Conservation (phyloP, 2,797 vertebrate species). For the Podarcis lilfordi region DNA sequence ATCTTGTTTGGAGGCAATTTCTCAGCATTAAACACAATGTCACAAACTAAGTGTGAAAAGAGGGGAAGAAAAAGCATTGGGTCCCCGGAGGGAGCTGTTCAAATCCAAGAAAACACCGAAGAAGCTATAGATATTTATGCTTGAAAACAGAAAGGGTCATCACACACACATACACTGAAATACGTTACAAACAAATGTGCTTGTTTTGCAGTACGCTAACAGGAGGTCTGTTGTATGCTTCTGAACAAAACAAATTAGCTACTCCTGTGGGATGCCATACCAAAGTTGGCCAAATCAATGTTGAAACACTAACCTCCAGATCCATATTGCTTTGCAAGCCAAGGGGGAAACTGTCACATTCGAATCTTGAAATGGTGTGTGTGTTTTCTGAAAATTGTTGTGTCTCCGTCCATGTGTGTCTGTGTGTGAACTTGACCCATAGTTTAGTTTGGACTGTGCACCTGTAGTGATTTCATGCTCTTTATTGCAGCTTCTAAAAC, state of each 20-base stretch:
- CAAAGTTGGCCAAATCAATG: background rate
- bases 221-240: background rate
- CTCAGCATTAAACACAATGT: background rate
- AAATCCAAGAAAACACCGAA: background rate
- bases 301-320: background rate
- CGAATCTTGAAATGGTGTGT: too few species aligned
- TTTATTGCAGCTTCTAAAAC: too few species aligned
- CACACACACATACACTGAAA: background rate
- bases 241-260: background rate
- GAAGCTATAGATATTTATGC: background rate
- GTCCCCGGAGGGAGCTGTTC: background rate
- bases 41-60: background rate
- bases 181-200: background rate
- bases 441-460: too few species aligned
- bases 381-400: too few species aligned
- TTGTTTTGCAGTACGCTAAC: background rate
- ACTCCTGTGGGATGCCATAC: background rate
- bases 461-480: too few species aligned
- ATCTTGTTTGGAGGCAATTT: background rate
- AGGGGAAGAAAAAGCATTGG: background rate
- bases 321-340: too few species aligned
- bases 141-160: background rate
- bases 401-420: too few species aligned
- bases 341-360: too few species aligned
- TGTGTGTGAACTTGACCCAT: too few species aligned